phyloP scores from a whole-genome alignment of 2,797 vertebrate species.

The Siniperca obscura region DNA sequence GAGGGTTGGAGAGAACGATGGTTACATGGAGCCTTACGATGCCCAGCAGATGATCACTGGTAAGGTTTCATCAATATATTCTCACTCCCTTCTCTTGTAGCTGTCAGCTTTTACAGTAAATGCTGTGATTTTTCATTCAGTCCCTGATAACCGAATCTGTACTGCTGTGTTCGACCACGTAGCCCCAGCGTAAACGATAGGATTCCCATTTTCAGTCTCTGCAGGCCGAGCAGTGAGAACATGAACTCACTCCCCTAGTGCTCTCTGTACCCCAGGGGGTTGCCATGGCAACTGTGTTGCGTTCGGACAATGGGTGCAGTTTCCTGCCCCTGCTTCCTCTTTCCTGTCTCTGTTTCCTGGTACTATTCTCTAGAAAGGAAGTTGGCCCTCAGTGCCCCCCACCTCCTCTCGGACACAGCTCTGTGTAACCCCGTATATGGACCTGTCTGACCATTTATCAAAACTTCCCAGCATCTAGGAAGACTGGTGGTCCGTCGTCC shows the following conservation, averaged over 20 bases:
- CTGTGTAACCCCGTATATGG: constrained; percentile 70
- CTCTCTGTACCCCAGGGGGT: constrained; percentile 70
- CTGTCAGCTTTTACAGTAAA: background rate
- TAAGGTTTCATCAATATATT: constrained; percentile 53
- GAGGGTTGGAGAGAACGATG: constrained; percentile 92
- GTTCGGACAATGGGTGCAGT: constrained; percentile 89
- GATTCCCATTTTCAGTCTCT: constrained; percentile 54
- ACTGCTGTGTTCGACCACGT: background rate
- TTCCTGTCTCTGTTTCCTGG: constrained; percentile 91
- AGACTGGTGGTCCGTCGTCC: constrained; percentile 72
- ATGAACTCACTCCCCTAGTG: constrained; percentile 61
- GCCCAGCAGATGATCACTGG: constrained; percentile 98
- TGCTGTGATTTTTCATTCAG: constrained; percentile 7
- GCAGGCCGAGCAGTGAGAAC: constrained; percentile 36
- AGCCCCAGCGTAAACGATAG: constrained; percentile 39
- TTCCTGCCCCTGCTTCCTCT: constrained; percentile 91
- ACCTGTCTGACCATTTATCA: constrained; percentile 77
- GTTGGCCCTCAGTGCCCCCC: constrained; percentile 69
- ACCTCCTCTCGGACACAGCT: constrained; percentile 63
- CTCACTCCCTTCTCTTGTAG: background rate
- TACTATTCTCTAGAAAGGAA: constrained; percentile 89
- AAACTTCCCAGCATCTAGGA: constrained; percentile 85
- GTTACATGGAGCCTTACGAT: constrained; percentile 97
- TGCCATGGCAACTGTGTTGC: constrained; percentile 78
- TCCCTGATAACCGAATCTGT: background rate